Conservation (phyloP, 2,797 vertebrate species). For the Otolemur crassicaudatus region DNA sequence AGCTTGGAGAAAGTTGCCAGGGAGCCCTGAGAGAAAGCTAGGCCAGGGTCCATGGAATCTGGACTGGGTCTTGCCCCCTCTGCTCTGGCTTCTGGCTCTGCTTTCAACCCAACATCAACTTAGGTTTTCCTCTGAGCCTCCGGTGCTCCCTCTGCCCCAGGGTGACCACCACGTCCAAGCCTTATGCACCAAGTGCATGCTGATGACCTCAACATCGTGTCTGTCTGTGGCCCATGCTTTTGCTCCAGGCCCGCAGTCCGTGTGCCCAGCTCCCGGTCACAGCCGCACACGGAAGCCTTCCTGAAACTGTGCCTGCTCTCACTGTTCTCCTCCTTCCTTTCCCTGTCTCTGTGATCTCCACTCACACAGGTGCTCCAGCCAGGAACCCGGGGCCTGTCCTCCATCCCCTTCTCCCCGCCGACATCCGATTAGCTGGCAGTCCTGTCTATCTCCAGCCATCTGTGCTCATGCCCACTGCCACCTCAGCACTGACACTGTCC, state of each 20-base stretch:
- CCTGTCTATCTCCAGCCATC: rapidly evolving
- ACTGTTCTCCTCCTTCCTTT: not conserved
- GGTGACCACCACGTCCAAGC: not conserved
- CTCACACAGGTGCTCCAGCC: not conserved
- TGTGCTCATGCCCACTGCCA: not conserved
- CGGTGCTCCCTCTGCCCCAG: not conserved
- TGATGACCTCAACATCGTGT: rapidly evolving
- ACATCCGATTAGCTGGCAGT: not conserved
- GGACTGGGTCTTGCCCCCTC: not conserved
- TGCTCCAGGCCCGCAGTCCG: not conserved
- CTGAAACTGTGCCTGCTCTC: not conserved
- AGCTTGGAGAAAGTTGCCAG: not conserved
- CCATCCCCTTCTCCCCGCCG: not conserved
- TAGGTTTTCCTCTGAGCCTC: not conserved
- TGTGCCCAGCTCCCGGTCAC: rapidly evolving
- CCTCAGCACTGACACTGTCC: not conserved
- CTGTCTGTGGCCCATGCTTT: not conserved
- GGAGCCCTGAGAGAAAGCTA: not conserved
- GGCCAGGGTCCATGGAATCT: rapidly evolving
- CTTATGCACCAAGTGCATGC: not conserved
- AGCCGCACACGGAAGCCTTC: not conserved
- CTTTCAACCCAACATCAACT: not conserved
- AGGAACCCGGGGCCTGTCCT: not conserved
- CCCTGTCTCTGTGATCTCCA: not conserved
- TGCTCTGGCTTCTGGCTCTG: not conserved